phyloP scores from a whole-genome alignment of 2,113 vertebrate species.

The Numida meleagris region DNA sequence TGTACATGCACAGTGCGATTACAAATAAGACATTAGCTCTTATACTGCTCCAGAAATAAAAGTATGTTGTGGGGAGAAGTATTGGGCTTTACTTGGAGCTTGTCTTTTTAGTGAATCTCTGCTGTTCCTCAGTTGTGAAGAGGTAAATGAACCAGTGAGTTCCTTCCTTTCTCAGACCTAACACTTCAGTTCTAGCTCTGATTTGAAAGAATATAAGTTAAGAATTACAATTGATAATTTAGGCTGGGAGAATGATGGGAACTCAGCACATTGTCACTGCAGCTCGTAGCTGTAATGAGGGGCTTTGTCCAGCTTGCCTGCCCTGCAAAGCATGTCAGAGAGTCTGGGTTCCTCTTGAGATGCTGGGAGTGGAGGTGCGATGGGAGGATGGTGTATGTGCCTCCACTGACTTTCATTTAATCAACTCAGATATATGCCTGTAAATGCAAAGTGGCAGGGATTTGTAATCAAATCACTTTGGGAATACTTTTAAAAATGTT shows the following conservation, averaged over 20 bases:
- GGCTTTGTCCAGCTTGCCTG: not conserved
- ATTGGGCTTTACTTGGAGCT: not conserved
- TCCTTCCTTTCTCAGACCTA: not conserved
- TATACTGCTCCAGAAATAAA: not conserved
- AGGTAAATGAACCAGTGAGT: rapidly evolving
- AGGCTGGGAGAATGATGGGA: not conserved
- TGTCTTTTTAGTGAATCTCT: not conserved
- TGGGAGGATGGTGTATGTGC: not conserved
- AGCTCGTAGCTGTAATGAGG: not conserved
- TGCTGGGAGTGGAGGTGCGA: not conserved
- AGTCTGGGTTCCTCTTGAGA: not conserved
- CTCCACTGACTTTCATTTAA: not conserved
- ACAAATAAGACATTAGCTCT: not conserved
- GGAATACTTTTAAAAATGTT: not conserved
- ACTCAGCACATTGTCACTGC: rapidly evolving
- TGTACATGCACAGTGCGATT: not conserved
- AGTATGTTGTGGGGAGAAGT: not conserved
- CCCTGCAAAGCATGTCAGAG: not conserved
- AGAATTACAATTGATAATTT: not conserved
- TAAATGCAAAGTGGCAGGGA: not conserved
- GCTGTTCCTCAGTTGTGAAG: not conserved
- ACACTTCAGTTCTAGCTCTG: not conserved
- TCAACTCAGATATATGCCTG: not conserved
- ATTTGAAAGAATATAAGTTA: not conserved
- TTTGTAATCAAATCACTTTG: not conserved